Conservation (phyloP, 2,113 vertebrate species). For the Turnix velox region DNA sequence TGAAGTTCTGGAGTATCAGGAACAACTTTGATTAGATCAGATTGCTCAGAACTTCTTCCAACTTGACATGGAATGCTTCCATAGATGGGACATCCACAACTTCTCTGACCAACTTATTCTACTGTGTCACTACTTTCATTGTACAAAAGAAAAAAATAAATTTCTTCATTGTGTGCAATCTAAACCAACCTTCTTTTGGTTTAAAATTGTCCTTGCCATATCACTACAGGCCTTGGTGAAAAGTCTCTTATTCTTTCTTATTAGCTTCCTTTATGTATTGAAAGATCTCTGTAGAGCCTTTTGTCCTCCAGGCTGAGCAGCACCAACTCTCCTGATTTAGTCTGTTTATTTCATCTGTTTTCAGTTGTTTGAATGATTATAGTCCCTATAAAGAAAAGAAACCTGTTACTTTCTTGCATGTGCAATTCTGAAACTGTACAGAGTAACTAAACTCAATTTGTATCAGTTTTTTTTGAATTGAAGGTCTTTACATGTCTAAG, state of each 20-base stretch:
- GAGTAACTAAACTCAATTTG: neutral
- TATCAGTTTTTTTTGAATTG: neutral
- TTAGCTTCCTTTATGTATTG: neutral
- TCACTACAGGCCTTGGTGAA: neutral
- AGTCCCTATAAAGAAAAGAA: neutral
- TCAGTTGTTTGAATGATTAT: neutral
- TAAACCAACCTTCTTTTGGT: neutral
- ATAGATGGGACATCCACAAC: accelerated
- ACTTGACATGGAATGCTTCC: neutral
- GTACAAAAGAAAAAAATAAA: neutral
- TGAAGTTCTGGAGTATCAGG: neutral
- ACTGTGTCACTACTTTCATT: accelerated
- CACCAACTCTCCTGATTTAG: neutral
- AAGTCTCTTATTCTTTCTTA: neutral
- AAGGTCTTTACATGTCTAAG: neutral
- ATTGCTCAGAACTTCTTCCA: neutral
- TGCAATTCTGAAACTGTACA: neutral
- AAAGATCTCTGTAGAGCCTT: neutral
- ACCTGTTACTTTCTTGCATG: neutral
- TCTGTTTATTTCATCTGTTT: neutral
- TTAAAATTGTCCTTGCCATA: neutral
- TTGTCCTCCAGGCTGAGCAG: neutral
- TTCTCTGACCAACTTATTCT: neutral
- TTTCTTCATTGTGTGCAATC: neutral
- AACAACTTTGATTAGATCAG: neutral